These are phyloP conservation scores for Epicauta chinensis DNA, from an alignment of 1,140 invertebrate species.

Conservation along the genomic window DNA sequence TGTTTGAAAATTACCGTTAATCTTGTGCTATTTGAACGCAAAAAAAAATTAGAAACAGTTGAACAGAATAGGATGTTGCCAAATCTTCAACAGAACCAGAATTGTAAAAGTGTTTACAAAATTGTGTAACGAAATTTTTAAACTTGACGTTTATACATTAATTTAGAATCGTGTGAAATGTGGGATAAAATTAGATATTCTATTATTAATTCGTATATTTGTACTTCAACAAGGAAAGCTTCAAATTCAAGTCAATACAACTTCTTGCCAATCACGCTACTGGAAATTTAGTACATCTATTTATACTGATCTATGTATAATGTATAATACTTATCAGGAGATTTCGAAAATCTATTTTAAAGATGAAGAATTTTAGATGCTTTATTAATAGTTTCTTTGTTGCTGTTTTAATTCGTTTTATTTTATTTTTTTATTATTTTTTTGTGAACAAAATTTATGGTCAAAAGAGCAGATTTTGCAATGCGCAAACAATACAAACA, in stretches of 20 bases:
- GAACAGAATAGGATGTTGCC: too few species aligned
- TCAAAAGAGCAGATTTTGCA: too few species aligned
- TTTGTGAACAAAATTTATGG: too few species aligned
- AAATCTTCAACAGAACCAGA: too few species aligned
- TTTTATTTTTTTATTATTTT: too few species aligned
- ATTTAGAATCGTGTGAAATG: constrained; percentile 14
- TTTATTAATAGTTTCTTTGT: too few species aligned
- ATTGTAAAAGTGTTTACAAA: constrained; percentile 8
- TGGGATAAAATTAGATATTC: constrained; percentile 18
- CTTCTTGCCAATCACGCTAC: constrained; percentile 19
- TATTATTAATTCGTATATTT: constrained; percentile 19
- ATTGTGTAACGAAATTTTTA: constrained; percentile 17
- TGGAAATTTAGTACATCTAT: constrained; percentile 14
- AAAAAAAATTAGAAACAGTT: neutral
- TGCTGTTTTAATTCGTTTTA: too few species aligned
- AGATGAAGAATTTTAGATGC: too few species aligned
- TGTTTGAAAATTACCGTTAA: too few species aligned
- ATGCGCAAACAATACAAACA: too few species aligned
- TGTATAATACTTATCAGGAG: neutral
- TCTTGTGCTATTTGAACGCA: neutral
- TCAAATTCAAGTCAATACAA: constrained; percentile 18
- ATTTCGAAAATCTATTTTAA: too few species aligned
- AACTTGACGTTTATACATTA: constrained; percentile 13
- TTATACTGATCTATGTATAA: constrained; percentile 17
- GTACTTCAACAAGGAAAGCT: constrained; percentile 15